phyloP scores from a whole-genome alignment of 2,113 vertebrate genomes.

The Thryonomys swinderianus region DNA sequence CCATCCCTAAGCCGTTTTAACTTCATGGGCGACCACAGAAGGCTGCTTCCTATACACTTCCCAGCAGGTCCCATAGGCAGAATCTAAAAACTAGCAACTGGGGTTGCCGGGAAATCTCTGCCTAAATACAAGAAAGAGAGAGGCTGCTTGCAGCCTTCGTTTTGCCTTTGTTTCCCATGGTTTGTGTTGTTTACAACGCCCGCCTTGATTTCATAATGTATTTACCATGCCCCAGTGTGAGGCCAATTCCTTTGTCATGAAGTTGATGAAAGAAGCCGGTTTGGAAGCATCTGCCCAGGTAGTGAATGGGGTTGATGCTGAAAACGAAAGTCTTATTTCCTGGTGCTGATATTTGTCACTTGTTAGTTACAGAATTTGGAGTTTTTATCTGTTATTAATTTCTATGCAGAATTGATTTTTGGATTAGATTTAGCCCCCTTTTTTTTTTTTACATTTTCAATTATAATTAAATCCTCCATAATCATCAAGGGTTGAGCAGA shows the following conservation, averaged over 20 bases:
- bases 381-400: conserved; percentile 76
- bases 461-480: conserved; percentile 81
- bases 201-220: conserved; percentile 55
- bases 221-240: conserved; percentile 60
- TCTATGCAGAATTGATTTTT: conserved; percentile 73
- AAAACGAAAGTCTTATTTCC: background rate
- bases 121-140: conserved; percentile 10
- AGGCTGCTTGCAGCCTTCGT: background rate
- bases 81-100: background rate
- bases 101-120: conserved; percentile 27
- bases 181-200: conserved; percentile 28
- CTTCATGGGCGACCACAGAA: background rate
- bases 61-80: background rate
- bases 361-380: conserved; percentile 53
- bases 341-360: conserved; percentile 29
- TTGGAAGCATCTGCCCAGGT: conserved; percentile 28
- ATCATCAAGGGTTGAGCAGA: conserved; percentile 78
- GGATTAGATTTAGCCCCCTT: conserved; percentile 74
- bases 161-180: background rate
- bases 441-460: conserved; percentile 74
- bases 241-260: background rate
- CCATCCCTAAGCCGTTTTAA: background rate
- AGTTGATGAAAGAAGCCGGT: conserved; percentile 45
- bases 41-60: background rate
- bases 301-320: background rate